A percentile compares a stretch with the other conserved stretches of the same genome.
Evolutionary conservation across 2,113 vertebrate genomes (phyloP).

Genomic region (Oophaga pumilio): DNA sequence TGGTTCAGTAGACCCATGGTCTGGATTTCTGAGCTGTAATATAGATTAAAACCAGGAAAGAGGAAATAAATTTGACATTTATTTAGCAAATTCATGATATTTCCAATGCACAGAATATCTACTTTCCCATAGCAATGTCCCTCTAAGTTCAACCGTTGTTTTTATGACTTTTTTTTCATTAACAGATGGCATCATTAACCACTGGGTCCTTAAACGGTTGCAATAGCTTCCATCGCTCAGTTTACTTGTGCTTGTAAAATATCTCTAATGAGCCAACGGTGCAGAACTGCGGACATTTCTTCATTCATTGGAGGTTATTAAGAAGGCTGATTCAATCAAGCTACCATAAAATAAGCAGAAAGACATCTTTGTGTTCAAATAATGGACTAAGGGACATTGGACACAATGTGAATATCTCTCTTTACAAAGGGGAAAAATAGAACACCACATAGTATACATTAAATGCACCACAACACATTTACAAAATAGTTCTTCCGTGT

Average conservation of each 20-base stretch:
- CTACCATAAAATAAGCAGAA: slow-evolving; percentile 18
- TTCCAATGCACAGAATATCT: slow-evolving; percentile 11
- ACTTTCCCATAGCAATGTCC: not conserved
- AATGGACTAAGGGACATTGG: slow-evolving; percentile 74
- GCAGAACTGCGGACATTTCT: slow-evolving; percentile 6
- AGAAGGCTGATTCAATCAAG: not conserved
- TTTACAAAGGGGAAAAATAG: slow-evolving; percentile 60
- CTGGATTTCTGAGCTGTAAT: not conserved
- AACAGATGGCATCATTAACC: slow-evolving; percentile 17
- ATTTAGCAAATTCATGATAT: slow-evolving; percentile 8
- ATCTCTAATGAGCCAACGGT: not conserved
- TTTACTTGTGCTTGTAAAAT: slow-evolving; percentile 39
- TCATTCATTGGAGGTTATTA: not conserved
- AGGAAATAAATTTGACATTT: not conserved
- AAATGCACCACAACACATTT: slow-evolving; percentile 81
- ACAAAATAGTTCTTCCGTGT: slow-evolving; percentile 73
- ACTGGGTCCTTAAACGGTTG: not conserved
- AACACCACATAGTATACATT: slow-evolving; percentile 72
- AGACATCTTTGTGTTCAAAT: slow-evolving; percentile 30
- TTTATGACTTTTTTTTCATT: slow-evolving; percentile 11
- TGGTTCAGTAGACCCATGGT: not conserved
- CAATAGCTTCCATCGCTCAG: not conserved
- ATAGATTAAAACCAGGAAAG: not conserved
- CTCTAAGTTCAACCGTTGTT: not conserved
- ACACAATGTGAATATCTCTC: slow-evolving; percentile 66